A percentile compares a stretch with the other conserved stretches of the same genome.
Evolutionary conservation across 2,797 vertebrate species (phyloP).

Genomic region (Sciurus vulgaris): DNA sequence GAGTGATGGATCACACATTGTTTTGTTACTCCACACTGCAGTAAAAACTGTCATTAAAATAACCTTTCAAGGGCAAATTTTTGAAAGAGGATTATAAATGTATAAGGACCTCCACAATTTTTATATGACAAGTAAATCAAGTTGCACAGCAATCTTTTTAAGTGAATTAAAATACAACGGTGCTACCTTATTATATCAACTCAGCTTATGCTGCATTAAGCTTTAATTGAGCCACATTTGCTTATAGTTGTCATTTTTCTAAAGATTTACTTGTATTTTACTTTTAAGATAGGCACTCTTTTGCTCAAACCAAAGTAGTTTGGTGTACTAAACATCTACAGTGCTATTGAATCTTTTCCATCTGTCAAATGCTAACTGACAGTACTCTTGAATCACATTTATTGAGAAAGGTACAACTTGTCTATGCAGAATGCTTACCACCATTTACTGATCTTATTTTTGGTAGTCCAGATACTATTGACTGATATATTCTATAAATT

Average conservation of each 20-base stretch:
- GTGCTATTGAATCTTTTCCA: constrained; percentile 62
- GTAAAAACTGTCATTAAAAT: constrained; percentile 70
- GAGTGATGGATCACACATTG: background rate
- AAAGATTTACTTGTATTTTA: constrained; percentile 77
- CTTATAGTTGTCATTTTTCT: constrained; percentile 52
- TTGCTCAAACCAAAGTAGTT: background rate
- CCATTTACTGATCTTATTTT: constrained; percentile 77
- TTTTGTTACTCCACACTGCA: constrained; percentile 59
- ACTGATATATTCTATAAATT: constrained; percentile 80
- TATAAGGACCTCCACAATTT: constrained; percentile 33
- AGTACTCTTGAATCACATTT: constrained; percentile 70
- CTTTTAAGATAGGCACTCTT: constrained; percentile 46
- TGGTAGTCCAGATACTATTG: constrained; percentile 71
- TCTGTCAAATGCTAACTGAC: constrained; percentile 76
- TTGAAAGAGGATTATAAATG: constrained; percentile 65
- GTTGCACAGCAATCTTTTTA: constrained; percentile 1
- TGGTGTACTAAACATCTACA: constrained; percentile 71
- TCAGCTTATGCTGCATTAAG: background rate
- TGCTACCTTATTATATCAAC: constrained; percentile 13
- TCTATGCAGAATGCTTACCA: constrained; percentile 72
- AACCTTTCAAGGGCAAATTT: constrained; percentile 51
- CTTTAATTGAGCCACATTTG: constrained; percentile 30
- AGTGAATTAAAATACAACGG: constrained; percentile 45
- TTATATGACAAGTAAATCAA: constrained; percentile 30
- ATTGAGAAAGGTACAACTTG: constrained; percentile 75